A percentile compares a stretch with the other conserved stretches of the same genome.
These are phyloP conservation scores for Falco berigora DNA, from an alignment of 2,797 vertebrate genomes.

Conservation along the genomic window DNA sequence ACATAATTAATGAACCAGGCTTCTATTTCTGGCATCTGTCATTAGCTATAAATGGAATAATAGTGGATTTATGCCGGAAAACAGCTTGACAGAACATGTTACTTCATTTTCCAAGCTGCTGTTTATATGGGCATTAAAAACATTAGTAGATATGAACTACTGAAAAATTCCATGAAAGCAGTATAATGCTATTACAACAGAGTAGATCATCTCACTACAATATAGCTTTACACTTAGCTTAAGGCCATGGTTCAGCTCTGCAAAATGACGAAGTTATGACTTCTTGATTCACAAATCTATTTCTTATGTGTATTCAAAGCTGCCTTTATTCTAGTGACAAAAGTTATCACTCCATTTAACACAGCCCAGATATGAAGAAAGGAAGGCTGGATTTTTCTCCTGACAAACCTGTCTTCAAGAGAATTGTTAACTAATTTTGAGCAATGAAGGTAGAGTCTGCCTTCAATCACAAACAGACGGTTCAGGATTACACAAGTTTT, in stretches of 20 bases:
- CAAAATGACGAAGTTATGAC: not conserved
- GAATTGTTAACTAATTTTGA: not conserved
- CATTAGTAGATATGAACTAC: not conserved
- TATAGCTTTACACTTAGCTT: not conserved
- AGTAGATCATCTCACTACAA: not conserved
- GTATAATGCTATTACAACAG: not conserved
- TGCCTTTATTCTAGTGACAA: not conserved
- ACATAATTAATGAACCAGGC: not conserved
- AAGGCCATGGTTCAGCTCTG: not conserved
- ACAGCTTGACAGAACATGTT: not conserved
- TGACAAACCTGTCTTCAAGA: not conserved
- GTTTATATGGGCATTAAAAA: not conserved
- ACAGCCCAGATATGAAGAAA: not conserved
- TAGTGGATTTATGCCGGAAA: not conserved
- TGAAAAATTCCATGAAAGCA: not conserved
- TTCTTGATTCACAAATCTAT: not conserved
- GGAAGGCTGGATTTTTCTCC: not conserved
- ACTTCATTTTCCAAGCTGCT: not conserved
- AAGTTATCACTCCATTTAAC: not conserved
- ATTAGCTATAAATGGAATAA: constrained; percentile 5
- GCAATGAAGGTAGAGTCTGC: not conserved
- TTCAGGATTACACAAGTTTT: not conserved
- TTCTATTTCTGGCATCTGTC: not conserved
- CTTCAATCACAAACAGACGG: not conserved
- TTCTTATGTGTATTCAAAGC: not conserved